Base-by-base conservation (phyloP, 2,888 invertebrate genomes). In the Scaptomyza caliginosa region DNA sequence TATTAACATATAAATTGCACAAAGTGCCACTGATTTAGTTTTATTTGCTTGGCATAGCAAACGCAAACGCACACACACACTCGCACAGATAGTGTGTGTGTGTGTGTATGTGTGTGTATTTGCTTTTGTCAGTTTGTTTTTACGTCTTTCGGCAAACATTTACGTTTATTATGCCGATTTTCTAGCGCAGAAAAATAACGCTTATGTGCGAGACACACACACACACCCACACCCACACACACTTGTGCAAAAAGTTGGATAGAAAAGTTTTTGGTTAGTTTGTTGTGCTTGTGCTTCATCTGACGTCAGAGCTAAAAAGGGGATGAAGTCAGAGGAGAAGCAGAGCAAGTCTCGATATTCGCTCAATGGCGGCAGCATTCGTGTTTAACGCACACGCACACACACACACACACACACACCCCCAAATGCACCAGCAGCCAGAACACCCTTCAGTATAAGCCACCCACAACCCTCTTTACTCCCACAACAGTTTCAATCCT, bases 171-270 rank as follows among this genome's bases (percentile, higher is more conserved):
- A 85, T 88, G 72, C 77, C 76, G 78, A 85, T 82, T 87, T 85
- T 88, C 82, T 82, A 88, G 83, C 86, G 87, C 88, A 87, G 86
- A 87, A 87, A 87, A 87, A 86, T 87, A 87, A 82, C 87, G 79
- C 87, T 87, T 86, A 87, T 77, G 68, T 64, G 67, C 56, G 26
- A 67, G 52, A 57, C 36, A 49, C 56, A 62, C 34, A 59, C 19
- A 62, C 28, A 39, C 38, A 28, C 19, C 26, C 21, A 46, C 42
- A 40, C 38, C 50, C 55, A 46, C 19, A 32, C 23, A 42, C 28
- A 34, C 16, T 40, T 32, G 48, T 24, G 26, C 43, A 45, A 39
- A 69, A 73, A 69, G 55, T 75, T 73, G 63, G 32, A 40, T 59
- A 39, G 24, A 58, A 34, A 68, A 60, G 45, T 57, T 66, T 59